Evolutionary conservation across 2,888 invertebrate genomes (phyloP), one percentile per base, ranked within the genome.

Genomic region (Tetragonisca angustula): DNA sequence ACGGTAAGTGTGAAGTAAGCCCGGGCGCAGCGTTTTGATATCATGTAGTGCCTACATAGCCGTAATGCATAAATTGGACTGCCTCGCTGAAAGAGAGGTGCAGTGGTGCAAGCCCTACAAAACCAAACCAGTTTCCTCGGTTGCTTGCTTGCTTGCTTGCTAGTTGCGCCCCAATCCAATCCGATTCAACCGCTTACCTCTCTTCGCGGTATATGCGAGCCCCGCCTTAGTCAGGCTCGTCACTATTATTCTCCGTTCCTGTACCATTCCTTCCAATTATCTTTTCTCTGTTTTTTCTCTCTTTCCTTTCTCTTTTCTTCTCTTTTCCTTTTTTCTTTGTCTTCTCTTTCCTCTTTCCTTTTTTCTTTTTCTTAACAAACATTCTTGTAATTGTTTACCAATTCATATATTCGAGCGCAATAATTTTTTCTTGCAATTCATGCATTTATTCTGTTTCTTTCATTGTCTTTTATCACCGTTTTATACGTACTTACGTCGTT

Each of bases 11-110:
- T 91, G 88, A 88, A 90, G 88, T 89, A 91, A 90, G 91, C 91
- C 91, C 92, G 92, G 92, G 91, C 92, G 90, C 90, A 91, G 91
- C 89, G 92, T 91, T 92, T 91, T 90, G 91, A 91, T 91, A 91
- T 92, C 93, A 91, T 94, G 93, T 92, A 92, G 94, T 94, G 94
- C 94, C 94, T 94, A 94, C 94, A 94, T 94, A 94, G 94, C 94
- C 94, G 94, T 94, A 92, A 94, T 94, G 93, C 94, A 94, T 94
- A 94, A 94, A 94, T 94, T 94, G 94, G 94, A 94, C 94, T 94
- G 94, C 91, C 93, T 93, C 90, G 91, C 91, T 92, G 92, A 93
- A 92, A 91, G 92, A 92, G 92, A 92, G 93, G 91, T 93, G 94
- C 94, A 94, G 91, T 91, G 93, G 92, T 94, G 93, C 94, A 94